Evolutionary conservation across 2,888 invertebrate genomes (phyloP), one percentile per base, ranked within the genome.

Genomic region (Onchidella celtica): DNA sequence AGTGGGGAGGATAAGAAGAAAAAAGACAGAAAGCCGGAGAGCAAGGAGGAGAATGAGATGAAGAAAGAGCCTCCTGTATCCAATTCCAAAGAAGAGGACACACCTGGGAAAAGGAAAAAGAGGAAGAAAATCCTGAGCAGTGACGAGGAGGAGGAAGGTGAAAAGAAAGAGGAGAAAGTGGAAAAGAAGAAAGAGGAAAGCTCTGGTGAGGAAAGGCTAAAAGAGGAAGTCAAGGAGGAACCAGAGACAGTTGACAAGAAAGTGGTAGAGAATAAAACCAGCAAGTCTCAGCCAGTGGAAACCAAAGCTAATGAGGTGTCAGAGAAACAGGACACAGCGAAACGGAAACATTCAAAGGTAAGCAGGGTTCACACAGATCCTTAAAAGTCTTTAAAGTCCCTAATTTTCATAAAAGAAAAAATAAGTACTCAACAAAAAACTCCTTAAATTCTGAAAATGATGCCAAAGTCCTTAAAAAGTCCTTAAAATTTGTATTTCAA

Each of bases 21-120:
- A 85, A 86, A 77, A 75, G 65, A 79, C 83, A 85, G 70, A 79
- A 83, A 79, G 81, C 72, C 57, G 68, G 78, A 73, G 65, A 63
- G 21, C 65, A 84, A 78, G 74, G 78, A 79, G 63, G 69, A 82
- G 77, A 83, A 61, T 83, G 77, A 75, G 36, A 69, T 69, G 34
- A 83, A 82, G 74, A 68, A 83, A 47, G 83, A 85, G 79, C 24
- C 29, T 3, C 40, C 38, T 9, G 17, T 21, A 27, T n/a, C 21
- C 38, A 36, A 68, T 72, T 81, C 38, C 59, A 83, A 63, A 82
- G 88, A 89, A 77, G 89, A 90, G 66, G 88, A 88, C 61, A 68
- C 74, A 21, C 80, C 78, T 68, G 76, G 79, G 11, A 84, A 84
- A 34, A 78, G 81, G 27, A 74, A 82, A 74, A 78, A 59, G 70